Evolutionary conservation across 2,888 invertebrate species (phyloP).

Genomic region (Rhamnusium bicolor): DNA sequence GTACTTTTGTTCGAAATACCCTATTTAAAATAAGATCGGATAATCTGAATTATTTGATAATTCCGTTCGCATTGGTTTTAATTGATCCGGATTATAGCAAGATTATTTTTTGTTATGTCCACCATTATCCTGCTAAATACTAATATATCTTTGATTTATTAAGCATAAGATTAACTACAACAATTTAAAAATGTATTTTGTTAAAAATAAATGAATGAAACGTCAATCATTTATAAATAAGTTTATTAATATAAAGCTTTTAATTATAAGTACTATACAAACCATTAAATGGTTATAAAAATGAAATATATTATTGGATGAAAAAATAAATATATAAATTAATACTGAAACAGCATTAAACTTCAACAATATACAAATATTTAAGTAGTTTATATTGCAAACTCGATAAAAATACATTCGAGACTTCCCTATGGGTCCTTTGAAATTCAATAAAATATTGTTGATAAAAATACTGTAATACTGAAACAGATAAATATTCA

Average conservation of each 20-base stretch:
- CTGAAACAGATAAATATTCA: slow-evolving; percentile 35
- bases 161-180: no score
- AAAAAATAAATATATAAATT: slow-evolving; percentile 45
- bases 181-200: no score
- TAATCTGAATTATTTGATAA: no score
- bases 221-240: slow-evolving; percentile 8
- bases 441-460: slow-evolving; percentile 16
- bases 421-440: slow-evolving; percentile 15
- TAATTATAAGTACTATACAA: slow-evolving; percentile 51
- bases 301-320: slow-evolving; percentile 27
- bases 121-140: no score
- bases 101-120: no score
- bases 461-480: slow-evolving; percentile 25
- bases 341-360: slow-evolving; percentile 45
- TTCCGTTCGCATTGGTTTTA: no score
- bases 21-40: no score
- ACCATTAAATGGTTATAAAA: slow-evolving; percentile 44
- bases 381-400: slow-evolving; percentile 17
- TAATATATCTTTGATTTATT: no score
- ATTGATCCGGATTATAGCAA: no score
- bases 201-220: background rate
- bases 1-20: no score
- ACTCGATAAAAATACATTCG: slow-evolving; percentile 29
- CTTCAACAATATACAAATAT: slow-evolving; percentile 35
- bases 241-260: slow-evolving; percentile 45